Percentiles rank a stretch among this genome's conserved stretches.
These are phyloP conservation scores for Diplazon laetatorius DNA, from an alignment of 2,888 invertebrate species.

Conservation along the genomic window DNA sequence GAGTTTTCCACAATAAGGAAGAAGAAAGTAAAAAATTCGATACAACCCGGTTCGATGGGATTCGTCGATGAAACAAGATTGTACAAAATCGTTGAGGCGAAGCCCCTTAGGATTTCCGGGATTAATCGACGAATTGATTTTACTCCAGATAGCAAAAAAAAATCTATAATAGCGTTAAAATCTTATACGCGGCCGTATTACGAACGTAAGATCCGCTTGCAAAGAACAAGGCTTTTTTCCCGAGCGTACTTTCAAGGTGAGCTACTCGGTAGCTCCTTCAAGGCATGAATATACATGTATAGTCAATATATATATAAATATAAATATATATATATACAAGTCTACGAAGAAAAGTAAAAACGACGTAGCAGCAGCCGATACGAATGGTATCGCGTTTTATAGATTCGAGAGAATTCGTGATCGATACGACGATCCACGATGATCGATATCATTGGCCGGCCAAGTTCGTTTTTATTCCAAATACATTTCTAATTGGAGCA, in stretches of 20 bases:
- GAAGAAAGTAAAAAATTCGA: too few relatives aligned
- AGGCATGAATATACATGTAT: slow-evolving; percentile 19
- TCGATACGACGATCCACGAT: slow-evolving; percentile 44
- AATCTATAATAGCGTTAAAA: slow-evolving; percentile 45
- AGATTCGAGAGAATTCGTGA: slow-evolving; percentile 56
- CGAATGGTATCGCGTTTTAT: slow-evolving; percentile 14
- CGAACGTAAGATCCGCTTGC: slow-evolving; percentile 53
- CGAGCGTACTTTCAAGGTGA: slow-evolving; percentile 59
- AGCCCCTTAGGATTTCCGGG: background rate
- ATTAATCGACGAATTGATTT: slow-evolving; percentile 23
- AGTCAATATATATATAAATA: slow-evolving; percentile 3
- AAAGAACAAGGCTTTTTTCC: slow-evolving; percentile 55
- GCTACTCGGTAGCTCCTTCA: slow-evolving; percentile 51
- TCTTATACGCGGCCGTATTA: slow-evolving; percentile 37
- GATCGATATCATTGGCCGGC: slow-evolving; percentile 42
- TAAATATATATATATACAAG: background rate
- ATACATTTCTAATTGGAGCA: slow-evolving; percentile 44
- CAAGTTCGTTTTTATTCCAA: slow-evolving; percentile 50
- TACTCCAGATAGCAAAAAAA: slow-evolving; percentile 44
- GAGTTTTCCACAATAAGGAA: too few relatives aligned
- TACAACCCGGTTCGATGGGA: too few relatives aligned
- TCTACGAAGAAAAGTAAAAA: background rate
- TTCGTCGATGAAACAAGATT: too few relatives aligned
- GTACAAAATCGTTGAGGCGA: background rate
- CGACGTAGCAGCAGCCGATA: slow-evolving; percentile 16